Percentiles rank a stretch among this genome's conserved stretches.
Evolutionary conservation across 2,797 vertebrate genomes (phyloP).

Genomic region (Tokudaia muenninki): DNA sequence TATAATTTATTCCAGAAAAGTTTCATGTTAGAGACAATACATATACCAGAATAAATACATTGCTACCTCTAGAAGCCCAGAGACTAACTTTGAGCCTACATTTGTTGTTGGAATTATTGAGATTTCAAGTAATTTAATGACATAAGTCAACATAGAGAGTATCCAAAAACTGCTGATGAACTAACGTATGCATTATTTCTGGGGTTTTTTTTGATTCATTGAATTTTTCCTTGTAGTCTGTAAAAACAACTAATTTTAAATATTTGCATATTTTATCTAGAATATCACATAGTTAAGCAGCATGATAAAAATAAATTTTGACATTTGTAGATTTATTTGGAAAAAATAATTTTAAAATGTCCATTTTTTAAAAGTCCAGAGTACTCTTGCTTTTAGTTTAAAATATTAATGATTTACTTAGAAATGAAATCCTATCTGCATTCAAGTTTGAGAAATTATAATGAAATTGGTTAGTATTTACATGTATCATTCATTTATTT

Average conservation of each 20-base stretch:
- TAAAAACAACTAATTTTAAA: not conserved
- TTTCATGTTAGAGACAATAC: not conserved
- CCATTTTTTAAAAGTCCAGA: too few species aligned
- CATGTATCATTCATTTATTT: too few species aligned
- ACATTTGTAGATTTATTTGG: not conserved
- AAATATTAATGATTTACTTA: not conserved
- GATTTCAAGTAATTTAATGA: not conserved
- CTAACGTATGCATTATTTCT: not conserved
- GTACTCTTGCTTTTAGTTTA: not conserved
- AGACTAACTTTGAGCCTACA: not conserved
- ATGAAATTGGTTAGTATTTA: not conserved
- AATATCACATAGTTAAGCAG: not conserved
- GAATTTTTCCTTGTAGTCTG: not conserved
- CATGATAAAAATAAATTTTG: not conserved
- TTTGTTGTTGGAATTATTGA: not conserved
- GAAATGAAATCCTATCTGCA: not conserved
- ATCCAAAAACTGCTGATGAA: not conserved
- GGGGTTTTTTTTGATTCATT: not conserved
- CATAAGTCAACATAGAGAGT: not conserved
- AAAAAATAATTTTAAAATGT: not conserved
- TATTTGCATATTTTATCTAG: not conserved
- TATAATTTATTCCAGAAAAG: not conserved
- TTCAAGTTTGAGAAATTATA: not conserved
- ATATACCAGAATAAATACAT: not conserved
- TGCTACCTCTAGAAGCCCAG: not conserved